A percentile compares a stretch with the other conserved stretches of the same genome.
phyloP scores from a whole-genome alignment of 92 coral and sea anemone species.

The Paramuricea clavata region DNA sequence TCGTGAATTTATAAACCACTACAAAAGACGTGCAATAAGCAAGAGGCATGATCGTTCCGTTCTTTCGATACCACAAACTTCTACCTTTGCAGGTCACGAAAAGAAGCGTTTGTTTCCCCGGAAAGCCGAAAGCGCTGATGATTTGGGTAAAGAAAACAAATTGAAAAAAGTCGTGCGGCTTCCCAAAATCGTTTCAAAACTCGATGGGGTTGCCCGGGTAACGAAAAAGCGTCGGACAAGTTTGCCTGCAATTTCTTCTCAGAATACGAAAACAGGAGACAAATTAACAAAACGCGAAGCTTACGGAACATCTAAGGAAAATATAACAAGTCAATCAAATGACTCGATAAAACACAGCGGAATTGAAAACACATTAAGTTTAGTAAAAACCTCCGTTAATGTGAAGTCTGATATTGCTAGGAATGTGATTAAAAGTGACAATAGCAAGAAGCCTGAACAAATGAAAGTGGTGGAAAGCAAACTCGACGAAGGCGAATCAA shows the following conservation, averaged over 20 bases:
- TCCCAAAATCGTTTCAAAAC: constrained; percentile 37
- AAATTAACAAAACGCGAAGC: not conserved
- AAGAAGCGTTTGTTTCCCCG: too few relatives aligned
- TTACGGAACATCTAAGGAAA: not conserved
- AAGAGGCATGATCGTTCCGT: not conserved
- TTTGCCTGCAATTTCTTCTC: constrained; percentile 10
- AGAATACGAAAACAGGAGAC: not conserved
- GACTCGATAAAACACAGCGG: not conserved
- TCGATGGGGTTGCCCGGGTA: not conserved
- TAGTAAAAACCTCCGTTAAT: not conserved
- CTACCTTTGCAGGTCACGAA: not conserved
- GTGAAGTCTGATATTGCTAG: not conserved
- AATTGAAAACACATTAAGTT: not conserved
- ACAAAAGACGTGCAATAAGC: constrained; percentile 10
- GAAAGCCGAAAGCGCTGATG: too few relatives aligned
- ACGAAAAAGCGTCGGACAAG: not conserved
- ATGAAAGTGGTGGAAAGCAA: not conserved
- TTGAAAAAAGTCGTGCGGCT: not conserved
- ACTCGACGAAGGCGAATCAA: not conserved
- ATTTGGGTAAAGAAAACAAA: not conserved
- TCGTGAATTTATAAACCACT: constrained; percentile 44
- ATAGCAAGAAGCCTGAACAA: not conserved
- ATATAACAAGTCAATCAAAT: not conserved
- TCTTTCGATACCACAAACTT: not conserved
- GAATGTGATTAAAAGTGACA: not conserved